A percentile compares a stretch with the other conserved stretches of the same genome.
phyloP scores from a whole-genome alignment of 2,113 vertebrate species.

The Peromyscus polionotus region DNA sequence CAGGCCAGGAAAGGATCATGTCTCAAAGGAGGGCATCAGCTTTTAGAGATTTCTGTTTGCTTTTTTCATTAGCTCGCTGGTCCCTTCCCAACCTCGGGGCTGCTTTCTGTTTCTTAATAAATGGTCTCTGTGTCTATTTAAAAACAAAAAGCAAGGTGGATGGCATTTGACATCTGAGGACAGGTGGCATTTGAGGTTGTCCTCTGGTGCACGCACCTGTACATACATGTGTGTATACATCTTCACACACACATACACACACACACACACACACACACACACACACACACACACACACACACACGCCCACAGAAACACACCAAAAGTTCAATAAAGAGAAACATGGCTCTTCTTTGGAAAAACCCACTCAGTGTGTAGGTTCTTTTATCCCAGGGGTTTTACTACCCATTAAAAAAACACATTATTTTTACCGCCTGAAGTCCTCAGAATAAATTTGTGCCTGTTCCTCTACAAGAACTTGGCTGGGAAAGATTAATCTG shows the following conservation, averaged over 20 bases:
- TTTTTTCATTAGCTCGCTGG: neutral
- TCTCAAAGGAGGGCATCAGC: neutral
- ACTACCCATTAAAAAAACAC: slow-evolving; percentile 56
- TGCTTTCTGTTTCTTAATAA: neutral
- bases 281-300: neutral
- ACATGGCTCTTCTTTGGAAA: neutral
- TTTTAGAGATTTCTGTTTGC: neutral
- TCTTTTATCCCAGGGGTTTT: slow-evolving; percentile 48
- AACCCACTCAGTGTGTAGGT: neutral
- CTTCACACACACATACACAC: neutral
- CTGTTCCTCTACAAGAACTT: slow-evolving; percentile 17
- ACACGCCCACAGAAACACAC: neutral
- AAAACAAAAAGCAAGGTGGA: neutral
- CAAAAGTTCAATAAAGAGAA: neutral
- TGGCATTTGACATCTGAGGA: neutral
- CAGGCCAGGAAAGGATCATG: neutral
- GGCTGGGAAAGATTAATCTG: slow-evolving; percentile 62
- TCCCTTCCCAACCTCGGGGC: neutral
- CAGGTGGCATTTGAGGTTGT: neutral
- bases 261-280: neutral
- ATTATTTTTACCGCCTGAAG: slow-evolving; percentile 59
- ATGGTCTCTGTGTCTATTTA: neutral
- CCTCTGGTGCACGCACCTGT: too few relatives aligned
- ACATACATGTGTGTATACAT: neutral
- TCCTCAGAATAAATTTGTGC: slow-evolving; percentile 19